Evolutionary conservation across 2,797 vertebrate genomes (phyloP).

Genomic region (Mormyrops attenuatus): DNA sequence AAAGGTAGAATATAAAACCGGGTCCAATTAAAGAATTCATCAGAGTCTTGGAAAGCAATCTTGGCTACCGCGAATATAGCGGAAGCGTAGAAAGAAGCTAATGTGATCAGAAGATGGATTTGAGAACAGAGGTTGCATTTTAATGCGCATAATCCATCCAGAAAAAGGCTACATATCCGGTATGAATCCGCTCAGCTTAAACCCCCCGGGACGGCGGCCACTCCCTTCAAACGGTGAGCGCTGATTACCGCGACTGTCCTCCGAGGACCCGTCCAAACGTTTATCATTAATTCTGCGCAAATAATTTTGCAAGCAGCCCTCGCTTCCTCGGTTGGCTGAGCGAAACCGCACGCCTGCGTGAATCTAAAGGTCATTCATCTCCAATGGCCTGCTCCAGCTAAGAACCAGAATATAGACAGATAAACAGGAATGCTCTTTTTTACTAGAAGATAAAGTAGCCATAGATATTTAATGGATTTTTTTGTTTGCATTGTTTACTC

Average conservation of each 20-base stretch:
- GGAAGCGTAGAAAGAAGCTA: constrained; percentile 25
- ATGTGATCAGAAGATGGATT: constrained; percentile 22
- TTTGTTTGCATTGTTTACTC: neutral
- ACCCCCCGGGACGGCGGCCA: neutral
- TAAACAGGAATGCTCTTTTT: neutral
- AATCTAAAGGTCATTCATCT: neutral
- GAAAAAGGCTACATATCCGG: constrained; percentile 3
- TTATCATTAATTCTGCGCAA: constrained; percentile 33
- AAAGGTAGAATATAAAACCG: constrained; percentile 47
- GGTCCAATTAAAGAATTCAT: constrained; percentile 37
- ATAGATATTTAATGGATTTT: neutral
- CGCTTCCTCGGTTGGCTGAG: constrained; percentile 35
- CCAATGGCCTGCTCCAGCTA: constrained; percentile 11
- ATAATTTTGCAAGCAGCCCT: constrained; percentile 35
- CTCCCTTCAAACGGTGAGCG: constrained; percentile 5
- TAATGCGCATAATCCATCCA: constrained; percentile 20
- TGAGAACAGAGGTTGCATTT: constrained; percentile 20
- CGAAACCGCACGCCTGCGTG: constrained; percentile 27
- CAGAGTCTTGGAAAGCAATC: constrained; percentile 35
- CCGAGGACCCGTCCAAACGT: constrained; percentile 30
- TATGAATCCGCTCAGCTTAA: constrained; percentile 11
- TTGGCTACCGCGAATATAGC: constrained; percentile 26
- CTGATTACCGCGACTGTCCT: constrained; percentile 31
- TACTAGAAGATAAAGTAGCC: neutral
- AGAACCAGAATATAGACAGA: neutral